phyloP scores from a whole-genome alignment of 1,140 invertebrate species.

The Hypsibius dujardini region DNA sequence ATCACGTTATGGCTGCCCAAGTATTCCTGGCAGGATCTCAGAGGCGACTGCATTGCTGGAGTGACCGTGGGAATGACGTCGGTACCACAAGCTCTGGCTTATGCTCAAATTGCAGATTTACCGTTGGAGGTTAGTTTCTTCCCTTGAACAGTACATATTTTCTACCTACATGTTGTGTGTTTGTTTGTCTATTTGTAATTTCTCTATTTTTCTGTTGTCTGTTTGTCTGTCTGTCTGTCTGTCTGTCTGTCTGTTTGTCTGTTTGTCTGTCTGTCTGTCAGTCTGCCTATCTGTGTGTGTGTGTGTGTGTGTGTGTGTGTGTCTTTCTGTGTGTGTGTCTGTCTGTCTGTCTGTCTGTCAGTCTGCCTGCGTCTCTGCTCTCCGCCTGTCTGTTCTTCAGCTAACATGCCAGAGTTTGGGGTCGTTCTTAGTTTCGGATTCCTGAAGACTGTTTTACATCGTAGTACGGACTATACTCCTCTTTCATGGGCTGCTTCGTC shows the following conservation, averaged over 20 bases:
- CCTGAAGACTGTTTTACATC: constrained; percentile 27
- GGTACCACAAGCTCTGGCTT: constrained; percentile 34
- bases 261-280: too few species aligned
- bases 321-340: too few species aligned
- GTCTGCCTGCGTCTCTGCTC: too few species aligned
- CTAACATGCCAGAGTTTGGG: too few species aligned
- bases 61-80: constrained; percentile 32
- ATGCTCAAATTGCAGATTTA: constrained; percentile 31
- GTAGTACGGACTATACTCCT: constrained; percentile 69
- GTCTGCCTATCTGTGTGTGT: too few species aligned
- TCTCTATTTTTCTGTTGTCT: too few species aligned
- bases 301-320: too few species aligned
- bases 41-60: constrained; percentile 32
- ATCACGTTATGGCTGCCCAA: constrained; percentile 9
- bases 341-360: too few species aligned
- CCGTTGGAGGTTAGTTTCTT: constrained; percentile 28
- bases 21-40: constrained; percentile 22
- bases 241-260: too few species aligned
- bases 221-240: too few species aligned
- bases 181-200: not conserved
- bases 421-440: too few species aligned
- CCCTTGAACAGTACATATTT: not conserved
- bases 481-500: constrained; percentile 72
- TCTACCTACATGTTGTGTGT: not conserved
- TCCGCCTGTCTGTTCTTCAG: too few species aligned